A percentile compares a stretch with the other conserved stretches of the same genome.
These are phyloP conservation scores for Anthopleura sola DNA, from an alignment of 64 coral and sea anemone species.

Conservation along the genomic window DNA sequence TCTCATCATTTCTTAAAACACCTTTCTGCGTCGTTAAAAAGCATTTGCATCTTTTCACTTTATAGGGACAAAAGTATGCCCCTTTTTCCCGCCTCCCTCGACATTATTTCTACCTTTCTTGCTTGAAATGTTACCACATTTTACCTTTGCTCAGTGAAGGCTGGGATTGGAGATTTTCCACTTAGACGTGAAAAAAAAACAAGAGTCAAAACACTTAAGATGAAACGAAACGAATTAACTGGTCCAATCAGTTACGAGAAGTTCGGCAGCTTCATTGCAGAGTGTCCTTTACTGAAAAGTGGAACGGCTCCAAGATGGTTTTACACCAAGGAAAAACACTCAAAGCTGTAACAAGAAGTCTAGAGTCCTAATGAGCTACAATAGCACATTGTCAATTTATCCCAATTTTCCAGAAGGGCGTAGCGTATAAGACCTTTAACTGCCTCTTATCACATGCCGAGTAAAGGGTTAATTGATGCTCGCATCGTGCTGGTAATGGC, in stretches of 20 bases:
- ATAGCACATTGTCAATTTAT: background rate
- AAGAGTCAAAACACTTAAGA: background rate
- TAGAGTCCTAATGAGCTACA: constrained; percentile 3
- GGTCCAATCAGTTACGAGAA: background rate
- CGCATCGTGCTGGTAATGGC: background rate
- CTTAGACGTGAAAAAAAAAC: no score
- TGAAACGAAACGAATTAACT: background rate
- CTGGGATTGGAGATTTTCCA: no score
- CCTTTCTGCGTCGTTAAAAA: no score
- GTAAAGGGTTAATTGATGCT: background rate
- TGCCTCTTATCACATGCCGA: background rate
- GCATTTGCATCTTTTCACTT: no score
- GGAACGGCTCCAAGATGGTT: background rate
- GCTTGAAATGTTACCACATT: no score
- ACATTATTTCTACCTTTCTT: no score
- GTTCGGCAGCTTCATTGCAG: background rate
- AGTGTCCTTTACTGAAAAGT: background rate
- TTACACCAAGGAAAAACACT: background rate
- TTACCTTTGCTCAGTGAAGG: no score
- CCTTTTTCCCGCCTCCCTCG: no score
- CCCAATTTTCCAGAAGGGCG: background rate
- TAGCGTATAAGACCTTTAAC: constrained; percentile 3
- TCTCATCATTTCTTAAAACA: no score
- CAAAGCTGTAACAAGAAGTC: background rate
- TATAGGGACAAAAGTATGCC: no score